A percentile compares a stretch with the other conserved stretches of the same genome.
phyloP scores from a whole-genome alignment of 2,797 vertebrate species.

The Pitangus sulphuratus region DNA sequence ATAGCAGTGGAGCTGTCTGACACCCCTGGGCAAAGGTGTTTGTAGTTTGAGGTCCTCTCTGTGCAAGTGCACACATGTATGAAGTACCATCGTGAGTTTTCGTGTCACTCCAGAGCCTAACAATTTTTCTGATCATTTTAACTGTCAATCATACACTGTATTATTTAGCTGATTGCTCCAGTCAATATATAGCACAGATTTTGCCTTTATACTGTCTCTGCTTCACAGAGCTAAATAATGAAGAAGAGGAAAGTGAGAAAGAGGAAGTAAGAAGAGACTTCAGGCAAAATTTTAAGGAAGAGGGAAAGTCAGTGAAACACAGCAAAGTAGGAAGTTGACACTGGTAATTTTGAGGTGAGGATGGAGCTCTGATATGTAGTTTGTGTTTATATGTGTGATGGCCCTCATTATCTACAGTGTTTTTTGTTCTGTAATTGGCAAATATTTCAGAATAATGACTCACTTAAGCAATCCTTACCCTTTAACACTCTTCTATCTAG shows the following conservation, averaged over 20 bases:
- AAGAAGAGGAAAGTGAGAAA: not conserved
- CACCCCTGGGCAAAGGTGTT: not conserved
- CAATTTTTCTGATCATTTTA: not conserved
- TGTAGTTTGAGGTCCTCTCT: not conserved
- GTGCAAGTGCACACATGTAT: not conserved
- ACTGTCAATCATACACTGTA: not conserved
- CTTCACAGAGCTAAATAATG: not conserved
- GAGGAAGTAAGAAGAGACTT: not conserved
- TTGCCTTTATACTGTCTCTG: not conserved
- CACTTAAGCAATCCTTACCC: not conserved
- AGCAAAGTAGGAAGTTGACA: not conserved
- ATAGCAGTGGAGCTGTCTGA: not conserved
- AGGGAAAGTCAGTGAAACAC: not conserved
- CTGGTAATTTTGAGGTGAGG: not conserved
- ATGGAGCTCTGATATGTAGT: not conserved
- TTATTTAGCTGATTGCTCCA: not conserved
- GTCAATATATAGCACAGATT: not conserved
- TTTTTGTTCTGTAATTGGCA: not conserved
- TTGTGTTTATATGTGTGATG: not conserved
- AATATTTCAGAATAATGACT: constrained; percentile 12
- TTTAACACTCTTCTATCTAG: not conserved
- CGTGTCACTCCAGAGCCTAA: not conserved
- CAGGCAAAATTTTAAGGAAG: not conserved
- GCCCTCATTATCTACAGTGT: not conserved
- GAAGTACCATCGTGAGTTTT: not conserved